Evolutionary conservation across 2,888 invertebrate genomes (phyloP).

Genomic region (Agrotis ipsilon): DNA sequence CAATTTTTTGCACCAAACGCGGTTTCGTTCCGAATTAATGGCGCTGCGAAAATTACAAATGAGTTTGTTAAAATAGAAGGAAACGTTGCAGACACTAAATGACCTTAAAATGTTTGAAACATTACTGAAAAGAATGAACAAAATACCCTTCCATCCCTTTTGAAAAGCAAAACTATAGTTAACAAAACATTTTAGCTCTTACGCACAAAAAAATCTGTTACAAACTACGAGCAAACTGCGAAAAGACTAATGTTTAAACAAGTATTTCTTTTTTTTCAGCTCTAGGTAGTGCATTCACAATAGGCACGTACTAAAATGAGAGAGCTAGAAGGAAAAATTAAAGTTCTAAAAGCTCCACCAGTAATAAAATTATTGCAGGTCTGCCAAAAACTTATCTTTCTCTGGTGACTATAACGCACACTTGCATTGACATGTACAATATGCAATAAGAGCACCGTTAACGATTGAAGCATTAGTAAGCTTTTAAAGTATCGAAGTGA

Average conservation of each 20-base stretch:
- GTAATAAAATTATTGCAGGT: neutral
- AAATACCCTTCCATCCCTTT: no score
- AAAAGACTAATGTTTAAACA: no score
- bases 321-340: neutral
- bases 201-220: neutral
- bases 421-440: neutral
- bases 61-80: neutral
- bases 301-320: neutral
- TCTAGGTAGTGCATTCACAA: neutral
- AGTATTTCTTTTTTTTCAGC: neutral
- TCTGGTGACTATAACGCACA: neutral
- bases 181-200: neutral
- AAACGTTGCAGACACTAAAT: constrained; percentile 8
- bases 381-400: neutral
- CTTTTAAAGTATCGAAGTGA: constrained; percentile 36
- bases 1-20: constrained; percentile 32
- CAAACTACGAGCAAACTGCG: no score
- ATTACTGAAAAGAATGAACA: neutral
- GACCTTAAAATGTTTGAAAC: neutral
- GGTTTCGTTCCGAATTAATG: constrained; percentile 21
- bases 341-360: neutral
- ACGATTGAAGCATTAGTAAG: constrained; percentile 14
- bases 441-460: neutral
- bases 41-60: constrained; percentile 20
- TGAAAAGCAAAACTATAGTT: no score